phyloP scores from a whole-genome alignment of 1,140 invertebrate genomes.

The Lineus longissimus region DNA sequence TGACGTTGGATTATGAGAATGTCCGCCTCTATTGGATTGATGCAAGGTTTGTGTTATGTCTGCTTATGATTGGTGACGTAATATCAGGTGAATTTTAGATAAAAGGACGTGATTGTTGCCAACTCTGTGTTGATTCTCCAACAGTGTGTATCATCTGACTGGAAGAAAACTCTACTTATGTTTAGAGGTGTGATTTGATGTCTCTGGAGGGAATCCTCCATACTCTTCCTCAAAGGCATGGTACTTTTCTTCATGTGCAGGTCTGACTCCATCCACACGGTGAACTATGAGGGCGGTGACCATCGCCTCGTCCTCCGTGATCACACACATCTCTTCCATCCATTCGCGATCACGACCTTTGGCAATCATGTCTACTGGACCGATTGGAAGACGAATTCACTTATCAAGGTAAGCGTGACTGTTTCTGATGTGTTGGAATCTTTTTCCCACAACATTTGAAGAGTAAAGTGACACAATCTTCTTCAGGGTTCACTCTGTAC shows the following conservation, averaged over 20 bases:
- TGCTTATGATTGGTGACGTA: too few relatives aligned
- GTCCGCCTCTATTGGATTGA: constrained; percentile 67
- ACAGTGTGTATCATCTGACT: too few relatives aligned
- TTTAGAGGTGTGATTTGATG: too few relatives aligned
- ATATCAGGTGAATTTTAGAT: too few relatives aligned
- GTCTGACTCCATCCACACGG: constrained; percentile 80
- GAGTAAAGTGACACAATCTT: too few relatives aligned
- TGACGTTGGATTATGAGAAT: constrained; percentile 63
- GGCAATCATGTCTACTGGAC: constrained; percentile 85
- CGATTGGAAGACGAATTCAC: constrained; percentile 86
- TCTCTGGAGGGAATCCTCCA: too few relatives aligned
- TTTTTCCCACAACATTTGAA: too few relatives aligned
- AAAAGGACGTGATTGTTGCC: too few relatives aligned
- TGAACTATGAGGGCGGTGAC: constrained; percentile 62
- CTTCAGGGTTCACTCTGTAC: too few relatives aligned
- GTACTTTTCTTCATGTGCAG: constrained; percentile 50
- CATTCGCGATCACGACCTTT: constrained; percentile 83
- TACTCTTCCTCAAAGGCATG: too few relatives aligned
- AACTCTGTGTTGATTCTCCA: too few relatives aligned
- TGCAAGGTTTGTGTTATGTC: constrained; percentile 60
- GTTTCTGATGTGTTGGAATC: not conserved
- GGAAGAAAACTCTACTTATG: too few relatives aligned
- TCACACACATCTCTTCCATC: constrained; percentile 65
- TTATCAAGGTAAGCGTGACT: constrained; percentile 60
- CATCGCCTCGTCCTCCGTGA: constrained; percentile 57